Evolutionary conservation across 2,113 vertebrate species (phyloP).

Genomic region (Synchiropus splendidus): DNA sequence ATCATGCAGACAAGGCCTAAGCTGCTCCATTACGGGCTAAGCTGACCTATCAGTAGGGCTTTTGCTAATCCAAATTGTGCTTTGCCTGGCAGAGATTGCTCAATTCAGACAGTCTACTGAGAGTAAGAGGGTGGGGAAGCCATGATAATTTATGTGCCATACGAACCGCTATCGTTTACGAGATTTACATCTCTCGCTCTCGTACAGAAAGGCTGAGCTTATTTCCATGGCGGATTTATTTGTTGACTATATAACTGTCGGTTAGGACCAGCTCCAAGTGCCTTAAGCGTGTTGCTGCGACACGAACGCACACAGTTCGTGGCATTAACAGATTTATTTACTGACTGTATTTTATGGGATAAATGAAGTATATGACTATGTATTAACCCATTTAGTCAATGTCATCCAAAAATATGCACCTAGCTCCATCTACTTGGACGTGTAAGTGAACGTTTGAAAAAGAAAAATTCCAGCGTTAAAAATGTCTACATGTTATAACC

Average conservation of each 20-base stretch:
- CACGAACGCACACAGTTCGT: neutral
- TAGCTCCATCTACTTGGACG: too few species aligned
- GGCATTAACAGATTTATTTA: too few species aligned
- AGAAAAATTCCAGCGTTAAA: too few species aligned
- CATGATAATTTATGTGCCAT: conserved; percentile 34
- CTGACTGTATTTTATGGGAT: too few species aligned
- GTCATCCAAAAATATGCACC: too few species aligned
- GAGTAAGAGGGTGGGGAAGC: neutral
- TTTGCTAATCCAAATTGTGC: conserved; percentile 68
- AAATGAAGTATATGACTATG: too few species aligned
- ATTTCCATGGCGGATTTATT: conserved; percentile 24
- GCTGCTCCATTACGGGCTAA: conserved; percentile 72
- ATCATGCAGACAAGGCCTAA: conserved; percentile 67
- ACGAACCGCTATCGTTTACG: conserved; percentile 24
- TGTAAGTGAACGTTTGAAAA: too few species aligned
- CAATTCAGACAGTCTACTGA: conserved; percentile 46
- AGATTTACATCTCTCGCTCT: conserved; percentile 37
- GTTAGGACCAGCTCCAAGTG: conserved; percentile 20
- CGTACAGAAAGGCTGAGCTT: conserved; percentile 22
- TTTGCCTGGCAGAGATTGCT: conserved; percentile 62
- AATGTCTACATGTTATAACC: too few species aligned
- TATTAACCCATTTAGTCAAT: too few species aligned
- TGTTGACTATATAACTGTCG: conserved; percentile 10
- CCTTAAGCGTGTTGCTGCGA: conserved; percentile 30
- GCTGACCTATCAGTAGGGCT: conserved; percentile 65